Evolutionary conservation across 2,113 vertebrate species (phyloP).

Genomic region (Eulemur macaco): DNA sequence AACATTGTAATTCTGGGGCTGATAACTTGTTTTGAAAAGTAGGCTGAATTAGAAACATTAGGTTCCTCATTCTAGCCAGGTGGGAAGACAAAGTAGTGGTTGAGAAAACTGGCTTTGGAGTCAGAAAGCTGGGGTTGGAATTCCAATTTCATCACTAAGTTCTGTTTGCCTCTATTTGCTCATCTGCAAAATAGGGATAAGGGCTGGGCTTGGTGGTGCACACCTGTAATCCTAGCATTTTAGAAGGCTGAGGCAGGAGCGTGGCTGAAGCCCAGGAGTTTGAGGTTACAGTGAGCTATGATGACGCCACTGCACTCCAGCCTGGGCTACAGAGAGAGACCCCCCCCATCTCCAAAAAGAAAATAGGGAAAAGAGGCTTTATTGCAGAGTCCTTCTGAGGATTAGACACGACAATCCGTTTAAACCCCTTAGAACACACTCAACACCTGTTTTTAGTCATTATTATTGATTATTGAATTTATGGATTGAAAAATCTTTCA

Average conservation of each 20-base stretch:
- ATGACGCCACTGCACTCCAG: too few species aligned
- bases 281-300: too few species aligned
- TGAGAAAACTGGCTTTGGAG: background rate
- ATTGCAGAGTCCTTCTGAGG: background rate
- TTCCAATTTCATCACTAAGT: background rate
- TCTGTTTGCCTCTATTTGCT: background rate
- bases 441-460: background rate
- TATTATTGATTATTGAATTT: background rate
- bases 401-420: background rate
- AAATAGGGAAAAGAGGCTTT: background rate
- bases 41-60: background rate
- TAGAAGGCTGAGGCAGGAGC: too few species aligned
- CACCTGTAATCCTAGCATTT: too few species aligned
- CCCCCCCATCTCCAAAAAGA: too few species aligned
- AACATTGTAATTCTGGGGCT: background rate
- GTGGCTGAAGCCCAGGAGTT: too few species aligned
- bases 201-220: too few species aligned
- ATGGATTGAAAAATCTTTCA: background rate
- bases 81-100: background rate
- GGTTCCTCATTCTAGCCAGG: background rate
- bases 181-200: background rate
- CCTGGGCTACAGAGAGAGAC: too few species aligned
- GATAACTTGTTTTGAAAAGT: background rate
- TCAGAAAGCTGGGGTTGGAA: background rate
- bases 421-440: background rate